These are phyloP conservation scores for Taenioides sp. DNA, from an alignment of 2,797 vertebrate genomes.

Conservation along the genomic window DNA sequence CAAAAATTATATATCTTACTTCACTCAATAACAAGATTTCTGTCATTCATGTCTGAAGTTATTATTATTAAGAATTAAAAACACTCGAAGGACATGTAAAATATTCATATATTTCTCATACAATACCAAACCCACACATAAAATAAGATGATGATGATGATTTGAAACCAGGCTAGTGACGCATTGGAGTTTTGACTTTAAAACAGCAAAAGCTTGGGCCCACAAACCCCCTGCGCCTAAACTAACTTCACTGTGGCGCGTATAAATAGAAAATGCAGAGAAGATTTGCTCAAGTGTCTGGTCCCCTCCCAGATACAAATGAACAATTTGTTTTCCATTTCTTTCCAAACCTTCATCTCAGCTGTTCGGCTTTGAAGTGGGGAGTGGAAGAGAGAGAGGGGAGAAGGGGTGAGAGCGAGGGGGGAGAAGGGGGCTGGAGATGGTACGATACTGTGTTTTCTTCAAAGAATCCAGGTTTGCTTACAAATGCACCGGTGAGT, in stretches of 20 bases:
- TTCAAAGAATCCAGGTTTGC: conserved; percentile 76
- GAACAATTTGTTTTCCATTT: conserved; percentile 79
- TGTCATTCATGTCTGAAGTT: background rate
- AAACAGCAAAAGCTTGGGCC: conserved; percentile 29
- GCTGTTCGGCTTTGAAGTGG: conserved; percentile 73
- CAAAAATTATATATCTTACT: background rate
- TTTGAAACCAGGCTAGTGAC: conserved; percentile 63
- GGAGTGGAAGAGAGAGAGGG: conserved; percentile 58
- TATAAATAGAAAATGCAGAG: conserved; percentile 61
- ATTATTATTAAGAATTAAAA: background rate
- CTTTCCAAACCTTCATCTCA: conserved; percentile 75
- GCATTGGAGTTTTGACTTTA: conserved; percentile 65
- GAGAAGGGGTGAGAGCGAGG: conserved; percentile 40
- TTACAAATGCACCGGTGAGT: conserved; percentile 72
- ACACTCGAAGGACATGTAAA: background rate
- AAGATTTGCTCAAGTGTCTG: conserved; percentile 75
- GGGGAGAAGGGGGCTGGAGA: conserved; percentile 44
- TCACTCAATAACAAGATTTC: background rate
- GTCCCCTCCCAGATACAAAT: conserved; percentile 80
- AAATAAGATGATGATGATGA: conserved; percentile 49
- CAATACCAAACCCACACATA: background rate
- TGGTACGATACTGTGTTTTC: conserved; percentile 71
- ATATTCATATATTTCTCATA: background rate
- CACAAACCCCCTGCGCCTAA: conserved; percentile 28
- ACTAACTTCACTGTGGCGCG: conserved; percentile 47